phyloP scores from a whole-genome alignment of 2,113 vertebrate genomes.

The Notarius quadriscutis region DNA sequence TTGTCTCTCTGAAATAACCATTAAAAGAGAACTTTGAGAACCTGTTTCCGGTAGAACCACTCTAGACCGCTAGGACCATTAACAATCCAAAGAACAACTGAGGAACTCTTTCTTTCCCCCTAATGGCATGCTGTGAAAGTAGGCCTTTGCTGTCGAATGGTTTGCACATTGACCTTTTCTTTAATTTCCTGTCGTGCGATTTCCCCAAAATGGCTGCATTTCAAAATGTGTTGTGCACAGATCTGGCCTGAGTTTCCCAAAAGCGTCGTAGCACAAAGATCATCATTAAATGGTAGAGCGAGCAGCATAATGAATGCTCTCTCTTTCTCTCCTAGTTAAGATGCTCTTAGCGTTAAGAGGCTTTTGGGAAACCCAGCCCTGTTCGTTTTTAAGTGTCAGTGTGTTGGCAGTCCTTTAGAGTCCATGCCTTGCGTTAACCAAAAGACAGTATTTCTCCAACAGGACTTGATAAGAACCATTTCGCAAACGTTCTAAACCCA shows the following conservation, averaged over 20 bases:
- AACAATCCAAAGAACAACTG: not conserved
- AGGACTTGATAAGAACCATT: not conserved
- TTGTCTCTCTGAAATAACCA: not conserved
- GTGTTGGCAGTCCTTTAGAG: conserved; percentile 5
- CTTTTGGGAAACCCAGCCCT: no score
- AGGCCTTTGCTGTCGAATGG: not conserved
- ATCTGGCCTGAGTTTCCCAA: no score
- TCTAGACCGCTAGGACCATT: not conserved
- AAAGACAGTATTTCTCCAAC: not conserved
- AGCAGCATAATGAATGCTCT: no score
- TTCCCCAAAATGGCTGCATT: not conserved
- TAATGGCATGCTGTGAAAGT: not conserved
- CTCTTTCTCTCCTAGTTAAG: no score
- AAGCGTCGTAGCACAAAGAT: no score
- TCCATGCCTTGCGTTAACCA: not conserved
- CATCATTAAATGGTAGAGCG: no score
- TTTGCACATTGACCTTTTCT: not conserved
- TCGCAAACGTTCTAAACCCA: not conserved
- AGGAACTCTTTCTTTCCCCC: not conserved
- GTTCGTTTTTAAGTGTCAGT: not conserved
- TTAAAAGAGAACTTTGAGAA: not conserved
- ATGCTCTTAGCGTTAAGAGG: no score
- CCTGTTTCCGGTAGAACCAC: not conserved
- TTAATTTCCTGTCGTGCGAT: not conserved
- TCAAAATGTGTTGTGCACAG: not conserved